A percentile compares a stretch with the other conserved stretches of the same genome.
These are phyloP conservation scores for Philaethria dido DNA, from an alignment of 2,888 invertebrate genomes.

Conservation along the genomic window DNA sequence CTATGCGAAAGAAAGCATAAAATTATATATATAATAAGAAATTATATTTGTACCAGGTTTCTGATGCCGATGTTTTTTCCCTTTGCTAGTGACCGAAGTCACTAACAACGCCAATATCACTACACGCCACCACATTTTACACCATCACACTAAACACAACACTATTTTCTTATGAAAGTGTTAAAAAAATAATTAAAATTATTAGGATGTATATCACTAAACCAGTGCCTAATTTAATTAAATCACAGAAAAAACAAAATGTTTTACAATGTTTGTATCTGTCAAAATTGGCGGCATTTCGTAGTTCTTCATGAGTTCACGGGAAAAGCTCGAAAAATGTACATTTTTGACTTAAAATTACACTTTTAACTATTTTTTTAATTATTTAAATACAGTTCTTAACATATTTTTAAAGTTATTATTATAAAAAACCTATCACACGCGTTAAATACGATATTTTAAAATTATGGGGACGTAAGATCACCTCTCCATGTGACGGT, in stretches of 20 bases:
- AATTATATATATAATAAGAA: neutral
- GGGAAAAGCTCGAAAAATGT: neutral
- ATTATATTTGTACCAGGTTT: constrained; percentile 63
- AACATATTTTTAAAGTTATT: neutral
- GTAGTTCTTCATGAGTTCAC: neutral
- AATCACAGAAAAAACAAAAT: neutral
- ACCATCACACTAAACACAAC: constrained; percentile 57
- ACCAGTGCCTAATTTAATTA: neutral
- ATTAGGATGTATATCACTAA: neutral
- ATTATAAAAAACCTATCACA: neutral
- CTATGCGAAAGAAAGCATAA: neutral
- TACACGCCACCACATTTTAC: constrained; percentile 64
- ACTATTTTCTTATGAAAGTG: constrained; percentile 37
- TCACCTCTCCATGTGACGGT: constrained; percentile 16
- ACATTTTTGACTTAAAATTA: neutral
- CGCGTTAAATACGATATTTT: constrained; percentile 8
- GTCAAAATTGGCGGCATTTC: constrained; percentile 21
- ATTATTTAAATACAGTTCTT: neutral
- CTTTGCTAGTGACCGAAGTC: constrained; percentile 63
- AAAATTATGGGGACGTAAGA: neutral
- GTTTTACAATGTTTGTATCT: neutral
- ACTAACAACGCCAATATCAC: constrained; percentile 62
- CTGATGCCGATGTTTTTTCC: constrained; percentile 70
- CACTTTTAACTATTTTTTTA: neutral
- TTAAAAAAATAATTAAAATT: neutral